Evolutionary conservation across 2,113 vertebrate species (phyloP).

Genomic region (Seriola dumerili): DNA sequence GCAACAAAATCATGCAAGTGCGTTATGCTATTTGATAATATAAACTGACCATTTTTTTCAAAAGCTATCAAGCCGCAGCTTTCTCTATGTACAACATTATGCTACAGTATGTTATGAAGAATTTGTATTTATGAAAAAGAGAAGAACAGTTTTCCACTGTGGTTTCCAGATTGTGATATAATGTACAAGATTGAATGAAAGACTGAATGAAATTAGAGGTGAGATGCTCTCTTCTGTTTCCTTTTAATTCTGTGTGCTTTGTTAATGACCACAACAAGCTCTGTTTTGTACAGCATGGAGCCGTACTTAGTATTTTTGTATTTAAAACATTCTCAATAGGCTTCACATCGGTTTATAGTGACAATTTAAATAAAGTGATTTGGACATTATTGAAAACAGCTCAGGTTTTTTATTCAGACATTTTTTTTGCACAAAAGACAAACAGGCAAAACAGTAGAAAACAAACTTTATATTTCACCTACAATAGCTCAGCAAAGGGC

Average conservation of each 20-base stretch:
- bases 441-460: conserved; percentile 17
- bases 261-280: conserved; percentile 20
- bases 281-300: conserved; percentile 39
- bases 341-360: conserved; percentile 64
- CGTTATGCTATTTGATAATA: conserved; percentile 41
- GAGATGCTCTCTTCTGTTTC: conserved; percentile 26
- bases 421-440: conserved; percentile 24
- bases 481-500: conserved; percentile 11
- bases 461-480: conserved; percentile 1
- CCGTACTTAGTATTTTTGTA: conserved; percentile 70
- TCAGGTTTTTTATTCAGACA: conserved; percentile 51
- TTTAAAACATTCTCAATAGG: conserved; percentile 65
- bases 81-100: conserved; percentile 43
- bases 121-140: conserved; percentile 48
- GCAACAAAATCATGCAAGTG: conserved; percentile 37
- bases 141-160: conserved; percentile 11
- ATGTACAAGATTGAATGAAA: not conserved
- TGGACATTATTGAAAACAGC: conserved; percentile 37
- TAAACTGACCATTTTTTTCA: conserved; percentile 42
- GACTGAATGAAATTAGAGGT: not conserved
- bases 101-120: conserved; percentile 37
- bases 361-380: conserved; percentile 76
- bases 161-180: conserved; percentile 37
- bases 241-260: conserved; percentile 32
- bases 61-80: conserved; percentile 37